Evolutionary conservation across 2,797 vertebrate species (phyloP).

Genomic region (Enoplosus armatus): DNA sequence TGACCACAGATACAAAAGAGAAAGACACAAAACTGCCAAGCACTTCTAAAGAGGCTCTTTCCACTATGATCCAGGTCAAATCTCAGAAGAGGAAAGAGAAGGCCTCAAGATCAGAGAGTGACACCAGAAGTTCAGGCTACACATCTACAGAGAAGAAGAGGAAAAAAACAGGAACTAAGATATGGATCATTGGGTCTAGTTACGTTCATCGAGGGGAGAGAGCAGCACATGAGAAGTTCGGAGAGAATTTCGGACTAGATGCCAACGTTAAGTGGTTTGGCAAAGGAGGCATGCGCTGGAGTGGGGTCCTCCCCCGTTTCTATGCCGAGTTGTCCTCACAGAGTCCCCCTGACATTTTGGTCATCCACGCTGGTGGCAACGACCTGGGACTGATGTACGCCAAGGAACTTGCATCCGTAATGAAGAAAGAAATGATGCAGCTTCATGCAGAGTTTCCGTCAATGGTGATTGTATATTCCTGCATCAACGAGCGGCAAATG

Average conservation of each 20-base stretch:
- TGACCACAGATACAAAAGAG: neutral
- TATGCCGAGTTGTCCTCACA: neutral
- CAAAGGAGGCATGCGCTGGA: constrained; percentile 15
- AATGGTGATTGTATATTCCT: neutral
- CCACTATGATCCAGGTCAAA: neutral
- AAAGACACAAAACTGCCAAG: neutral
- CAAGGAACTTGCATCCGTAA: neutral
- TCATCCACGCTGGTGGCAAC: too few relatives aligned
- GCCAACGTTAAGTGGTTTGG: constrained; percentile 17
- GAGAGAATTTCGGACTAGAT: neutral
- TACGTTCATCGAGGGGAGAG: neutral
- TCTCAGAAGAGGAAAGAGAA: too few relatives aligned
- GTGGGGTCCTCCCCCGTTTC: neutral
- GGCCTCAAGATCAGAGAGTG: neutral
- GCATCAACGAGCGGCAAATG: constrained; percentile 1
- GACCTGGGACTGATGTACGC: neutral
- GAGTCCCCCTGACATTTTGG: constrained; percentile 16
- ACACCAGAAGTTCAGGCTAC: neutral
- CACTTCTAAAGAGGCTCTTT: neutral
- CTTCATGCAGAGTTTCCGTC: neutral
- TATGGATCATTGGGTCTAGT: constrained; percentile 18
- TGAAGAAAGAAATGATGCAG: neutral
- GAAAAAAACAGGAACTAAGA: neutral
- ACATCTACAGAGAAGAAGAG: neutral
- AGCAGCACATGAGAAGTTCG: neutral